Base-by-base conservation (phyloP, 1,140 invertebrate species). In the Platyura marginata region DNA sequence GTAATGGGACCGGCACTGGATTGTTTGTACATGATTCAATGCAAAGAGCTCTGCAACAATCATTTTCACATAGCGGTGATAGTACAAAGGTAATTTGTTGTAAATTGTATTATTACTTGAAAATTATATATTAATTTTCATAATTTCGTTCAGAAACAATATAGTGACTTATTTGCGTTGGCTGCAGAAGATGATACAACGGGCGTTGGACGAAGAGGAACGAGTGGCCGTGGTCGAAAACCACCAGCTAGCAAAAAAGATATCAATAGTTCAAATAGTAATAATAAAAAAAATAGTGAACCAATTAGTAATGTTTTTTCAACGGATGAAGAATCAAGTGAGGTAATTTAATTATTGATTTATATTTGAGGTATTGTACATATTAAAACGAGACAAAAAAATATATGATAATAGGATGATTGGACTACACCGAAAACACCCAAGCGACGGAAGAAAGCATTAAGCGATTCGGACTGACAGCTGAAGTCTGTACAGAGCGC, bases 151-250 rank as follows among this genome's bases (percentile, higher is more conserved):
- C 79, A 90, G 68, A 85, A 83, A 64, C 86, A 83, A 65, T 95
- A 86, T 58, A 80, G 81, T 59, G 87, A 94, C 55, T 67, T 97
- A 43, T 87, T 95, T 63, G 79, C 86, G 1, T 68, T 95, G 48
- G 83, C 87, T 6, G 90, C 91, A 60, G 79, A 89, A 47, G 87
- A 87, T 46, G 89, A 92, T 34, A 61, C 54, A 4, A 57, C 55
- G 20, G 54, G 52, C 3, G 58, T 61, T 29, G 57, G 59, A 2
- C 47, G 59, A 8, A 50, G 59, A 11, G 59, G 59, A 9, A 51
- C 51, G 8, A 61, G 56, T 43, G 56, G 55, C 6, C 53, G 59
- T 19, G 59, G 58, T 11, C 50, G 59, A 22, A 59, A 61, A 29
- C 57, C 56, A 22, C 51, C 56, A 32, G 47, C 50, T 34, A 47